A percentile compares a stretch with the other conserved stretches of the same genome.
Conservation (phyloP, 1,140 invertebrate species). For the Orussus abietinus region DNA sequence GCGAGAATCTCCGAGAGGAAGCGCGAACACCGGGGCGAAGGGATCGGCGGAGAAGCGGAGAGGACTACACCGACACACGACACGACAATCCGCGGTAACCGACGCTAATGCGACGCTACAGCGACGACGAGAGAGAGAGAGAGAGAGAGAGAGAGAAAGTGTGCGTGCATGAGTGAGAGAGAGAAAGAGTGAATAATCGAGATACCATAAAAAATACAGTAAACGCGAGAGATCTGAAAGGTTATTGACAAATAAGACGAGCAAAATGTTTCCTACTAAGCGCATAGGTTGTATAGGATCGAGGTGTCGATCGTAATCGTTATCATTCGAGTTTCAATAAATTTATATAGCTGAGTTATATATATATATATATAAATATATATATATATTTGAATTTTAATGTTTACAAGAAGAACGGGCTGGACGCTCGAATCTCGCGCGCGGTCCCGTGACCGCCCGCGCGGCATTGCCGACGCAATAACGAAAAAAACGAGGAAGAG, state of each 20-base stretch:
- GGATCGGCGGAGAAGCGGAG: not conserved
- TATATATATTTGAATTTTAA: too few species aligned
- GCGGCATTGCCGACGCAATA: too few species aligned
- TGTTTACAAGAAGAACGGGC: too few species aligned
- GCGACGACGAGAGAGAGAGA: constrained; percentile 2
- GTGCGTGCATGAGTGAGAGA: constrained; percentile 1
- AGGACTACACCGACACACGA: constrained; percentile 8
- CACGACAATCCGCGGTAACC: constrained; percentile 31
- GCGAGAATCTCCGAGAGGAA: constrained; percentile 2
- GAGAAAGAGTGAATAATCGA: constrained; percentile 2
- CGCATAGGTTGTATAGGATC: constrained; percentile 21
- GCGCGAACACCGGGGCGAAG: constrained; percentile 5
- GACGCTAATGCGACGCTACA: constrained; percentile 1
- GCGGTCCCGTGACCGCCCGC: too few species aligned
- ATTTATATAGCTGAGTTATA: too few species aligned
- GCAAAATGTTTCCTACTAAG: constrained; percentile 32
- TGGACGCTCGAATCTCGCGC: too few species aligned
- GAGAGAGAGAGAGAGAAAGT: constrained; percentile 2
- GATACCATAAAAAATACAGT: constrained; percentile 15
- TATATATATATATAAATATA: too few species aligned
- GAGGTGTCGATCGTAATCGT: not conserved
- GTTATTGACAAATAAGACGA: constrained; percentile 34
- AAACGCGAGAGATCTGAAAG: constrained; percentile 27
- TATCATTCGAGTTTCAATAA: constrained; percentile 1
- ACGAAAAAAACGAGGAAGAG: too few species aligned